Conservation (phyloP, 2,888 invertebrate genomes). For the Agrochola lychnidis region DNA sequence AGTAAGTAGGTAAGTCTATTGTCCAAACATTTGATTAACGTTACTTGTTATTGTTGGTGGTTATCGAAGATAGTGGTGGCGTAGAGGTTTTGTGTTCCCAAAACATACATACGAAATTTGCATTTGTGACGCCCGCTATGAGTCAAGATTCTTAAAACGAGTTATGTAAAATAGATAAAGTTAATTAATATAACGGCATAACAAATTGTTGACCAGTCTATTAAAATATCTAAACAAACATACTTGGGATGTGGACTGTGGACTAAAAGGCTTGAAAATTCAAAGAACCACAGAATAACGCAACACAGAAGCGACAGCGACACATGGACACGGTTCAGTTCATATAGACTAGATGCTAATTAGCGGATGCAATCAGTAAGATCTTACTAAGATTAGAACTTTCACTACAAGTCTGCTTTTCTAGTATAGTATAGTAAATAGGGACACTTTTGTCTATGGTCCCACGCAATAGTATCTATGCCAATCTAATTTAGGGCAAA, state of each 20-base stretch:
- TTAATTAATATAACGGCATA: conserved; percentile 36
- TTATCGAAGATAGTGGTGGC: neutral
- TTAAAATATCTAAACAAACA: conserved; percentile 40
- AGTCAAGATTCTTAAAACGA: conserved; percentile 31
- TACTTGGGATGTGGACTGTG: conserved; percentile 14
- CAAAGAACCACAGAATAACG: neutral
- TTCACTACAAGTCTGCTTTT: conserved; percentile 13
- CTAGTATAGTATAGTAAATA: neutral
- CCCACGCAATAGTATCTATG: too few species aligned
- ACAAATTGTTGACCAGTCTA: conserved; percentile 29
- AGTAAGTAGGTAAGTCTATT: neutral
- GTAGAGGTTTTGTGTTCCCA: conserved; percentile 21
- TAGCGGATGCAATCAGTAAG: conserved; percentile 13
- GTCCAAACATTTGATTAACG: conserved; percentile 2
- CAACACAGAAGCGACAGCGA: conserved; percentile 17
- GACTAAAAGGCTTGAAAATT: conserved; percentile 7
- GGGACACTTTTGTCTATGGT: neutral
- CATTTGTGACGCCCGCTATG: neutral
- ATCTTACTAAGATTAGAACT: conserved; percentile 12
- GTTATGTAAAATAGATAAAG: conserved; percentile 44
- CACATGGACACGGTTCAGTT: neutral
- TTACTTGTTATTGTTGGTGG: neutral
- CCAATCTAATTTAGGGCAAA: neutral
- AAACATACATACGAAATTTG: conserved; percentile 9
- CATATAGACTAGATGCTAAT: neutral